Percentiles rank a stretch among this genome's conserved stretches.
These are phyloP conservation scores for Ladona fulva DNA, from an alignment of 1,140 invertebrate genomes.

Conservation along the genomic window DNA sequence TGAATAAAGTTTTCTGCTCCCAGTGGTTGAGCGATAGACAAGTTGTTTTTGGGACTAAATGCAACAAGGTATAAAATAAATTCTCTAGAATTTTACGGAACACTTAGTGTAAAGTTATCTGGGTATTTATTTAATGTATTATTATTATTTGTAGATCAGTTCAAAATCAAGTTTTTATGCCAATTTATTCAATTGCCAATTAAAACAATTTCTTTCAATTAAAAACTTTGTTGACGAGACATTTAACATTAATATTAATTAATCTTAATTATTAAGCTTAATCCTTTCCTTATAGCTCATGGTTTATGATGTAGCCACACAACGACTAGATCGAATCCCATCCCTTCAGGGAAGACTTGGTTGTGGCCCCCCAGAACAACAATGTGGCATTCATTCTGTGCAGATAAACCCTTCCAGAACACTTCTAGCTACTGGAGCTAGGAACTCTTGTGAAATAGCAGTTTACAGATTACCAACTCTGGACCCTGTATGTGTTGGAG, in stretches of 20 bases:
- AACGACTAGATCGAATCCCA: conserved; percentile 76
- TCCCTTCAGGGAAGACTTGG: conserved; percentile 54
- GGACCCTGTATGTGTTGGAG: conserved; percentile 90
- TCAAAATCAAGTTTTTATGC: conserved; percentile 9
- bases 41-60: conserved; percentile 93
- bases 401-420: conserved; percentile 89
- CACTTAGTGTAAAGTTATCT: too few relatives aligned
- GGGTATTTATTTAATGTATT: too few relatives aligned
- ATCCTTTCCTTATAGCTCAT: conserved; percentile 50
- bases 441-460: conserved; percentile 87
- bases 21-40: conserved; percentile 91
- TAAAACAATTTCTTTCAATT: too few relatives aligned
- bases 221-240: too few relatives aligned
- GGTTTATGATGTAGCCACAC: conserved; percentile 71
- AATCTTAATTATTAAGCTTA: too few relatives aligned
- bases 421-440: conserved; percentile 82
- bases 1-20: conserved; percentile 95
- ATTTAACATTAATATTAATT: too few relatives aligned
- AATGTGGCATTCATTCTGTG: conserved; percentile 86
- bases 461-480: conserved; percentile 87
- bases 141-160: neutral
- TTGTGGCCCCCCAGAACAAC: conserved; percentile 43
- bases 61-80: conserved; percentile 69
- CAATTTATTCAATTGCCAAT: too few relatives aligned
- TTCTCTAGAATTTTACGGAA: too few relatives aligned